These are phyloP conservation scores for Pedionomus torquatus DNA, from an alignment of 2,113 vertebrate species.

Conservation along the genomic window DNA sequence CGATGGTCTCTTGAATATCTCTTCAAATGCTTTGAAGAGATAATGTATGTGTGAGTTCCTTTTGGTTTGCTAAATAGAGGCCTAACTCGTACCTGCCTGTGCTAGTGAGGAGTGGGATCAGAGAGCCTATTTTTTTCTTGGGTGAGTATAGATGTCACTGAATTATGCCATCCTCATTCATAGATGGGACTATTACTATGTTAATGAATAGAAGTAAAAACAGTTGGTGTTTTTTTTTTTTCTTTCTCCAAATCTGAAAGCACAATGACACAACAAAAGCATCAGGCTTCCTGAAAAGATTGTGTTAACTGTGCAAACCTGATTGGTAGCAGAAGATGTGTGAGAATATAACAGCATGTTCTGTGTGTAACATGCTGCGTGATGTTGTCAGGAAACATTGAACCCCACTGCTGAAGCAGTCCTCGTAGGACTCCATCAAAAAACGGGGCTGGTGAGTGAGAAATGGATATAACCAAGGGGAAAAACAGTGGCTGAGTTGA, in stretches of 20 bases:
- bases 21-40: neutral
- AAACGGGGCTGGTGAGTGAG: neutral
- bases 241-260: neutral
- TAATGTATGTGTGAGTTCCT: neutral
- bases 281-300: neutral
- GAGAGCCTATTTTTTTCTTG: neutral
- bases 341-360: neutral
- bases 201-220: neutral
- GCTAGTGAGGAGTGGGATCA: neutral
- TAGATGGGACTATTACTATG: neutral
- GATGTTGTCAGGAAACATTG: neutral
- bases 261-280: neutral
- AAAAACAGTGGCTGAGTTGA: neutral
- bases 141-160: neutral
- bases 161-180: neutral
- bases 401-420: neutral
- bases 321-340: neutral
- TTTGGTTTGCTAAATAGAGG: neutral
- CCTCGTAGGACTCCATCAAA: neutral
- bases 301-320: neutral
- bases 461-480: neutral
- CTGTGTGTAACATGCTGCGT: accelerated
- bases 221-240: accelerated
- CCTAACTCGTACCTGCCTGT: neutral
- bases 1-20: neutral